Evolutionary conservation across 2,888 invertebrate genomes (phyloP).

Genomic region (Saturnia japonica): DNA sequence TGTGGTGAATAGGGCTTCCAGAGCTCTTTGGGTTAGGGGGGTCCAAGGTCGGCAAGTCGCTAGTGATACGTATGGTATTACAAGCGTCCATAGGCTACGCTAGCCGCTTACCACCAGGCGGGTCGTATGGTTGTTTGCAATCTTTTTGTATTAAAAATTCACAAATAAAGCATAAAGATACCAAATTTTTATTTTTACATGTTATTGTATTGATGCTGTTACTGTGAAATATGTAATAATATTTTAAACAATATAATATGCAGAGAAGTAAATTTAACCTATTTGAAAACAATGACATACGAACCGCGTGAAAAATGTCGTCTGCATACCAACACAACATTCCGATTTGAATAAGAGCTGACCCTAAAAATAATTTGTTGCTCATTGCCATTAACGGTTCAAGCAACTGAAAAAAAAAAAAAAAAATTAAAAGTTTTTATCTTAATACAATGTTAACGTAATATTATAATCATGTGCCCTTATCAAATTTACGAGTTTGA

Average conservation of each 20-base stretch:
- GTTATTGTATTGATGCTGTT: background rate
- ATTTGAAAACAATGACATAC: conserved; percentile 31
- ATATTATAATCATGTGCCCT: background rate
- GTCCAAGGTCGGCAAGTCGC: too few relatives aligned
- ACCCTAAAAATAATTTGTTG: conserved; percentile 67
- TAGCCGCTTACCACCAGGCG: too few relatives aligned
- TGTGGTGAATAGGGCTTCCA: too few relatives aligned
- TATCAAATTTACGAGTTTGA: background rate
- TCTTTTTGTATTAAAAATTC: too few relatives aligned
- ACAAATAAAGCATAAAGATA: too few relatives aligned
- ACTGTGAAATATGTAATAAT: background rate
- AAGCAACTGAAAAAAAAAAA: conserved; percentile 55
- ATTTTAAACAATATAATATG: background rate
- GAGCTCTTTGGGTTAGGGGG: too few relatives aligned
- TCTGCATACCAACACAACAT: conserved; percentile 76
- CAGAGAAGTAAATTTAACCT: background rate
- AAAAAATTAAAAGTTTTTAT: background rate
- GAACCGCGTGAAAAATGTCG: conserved; percentile 70
- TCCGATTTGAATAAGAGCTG: conserved; percentile 71
- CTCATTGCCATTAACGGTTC: conserved; percentile 68
- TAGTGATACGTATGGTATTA: too few relatives aligned
- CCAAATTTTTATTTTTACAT: background rate
- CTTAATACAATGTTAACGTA: background rate
- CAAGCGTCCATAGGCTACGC: too few relatives aligned
- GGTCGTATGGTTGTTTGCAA: too few relatives aligned